phyloP scores from a whole-genome alignment of 2,888 invertebrate genomes.

The Hypercompe scribonia region DNA sequence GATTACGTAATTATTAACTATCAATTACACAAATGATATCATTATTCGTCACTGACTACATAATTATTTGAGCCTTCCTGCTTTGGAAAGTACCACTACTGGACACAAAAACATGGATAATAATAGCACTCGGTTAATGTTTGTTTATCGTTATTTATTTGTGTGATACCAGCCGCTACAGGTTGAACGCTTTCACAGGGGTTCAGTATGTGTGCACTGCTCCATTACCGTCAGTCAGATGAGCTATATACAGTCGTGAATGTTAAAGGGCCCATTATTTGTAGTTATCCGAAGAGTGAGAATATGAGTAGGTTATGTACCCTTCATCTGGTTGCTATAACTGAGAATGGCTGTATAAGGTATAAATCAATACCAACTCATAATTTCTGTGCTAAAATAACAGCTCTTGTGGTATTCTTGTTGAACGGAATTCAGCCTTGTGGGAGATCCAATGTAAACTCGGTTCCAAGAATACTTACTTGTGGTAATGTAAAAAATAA shows the following conservation, averaged over 20 bases:
- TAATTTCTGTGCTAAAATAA: not conserved
- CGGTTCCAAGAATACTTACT: not conserved
- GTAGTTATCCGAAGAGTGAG: not conserved
- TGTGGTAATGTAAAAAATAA: not conserved
- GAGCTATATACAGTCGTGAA: not conserved
- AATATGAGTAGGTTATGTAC: not conserved
- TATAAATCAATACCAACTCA: not conserved
- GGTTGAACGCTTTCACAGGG: not conserved
- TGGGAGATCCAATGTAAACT: not conserved
- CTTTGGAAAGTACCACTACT: not conserved
- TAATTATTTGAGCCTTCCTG: not conserved
- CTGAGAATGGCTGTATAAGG: no score
- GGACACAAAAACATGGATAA: not conserved
- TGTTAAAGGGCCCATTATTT: not conserved
- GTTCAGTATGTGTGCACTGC: not conserved
- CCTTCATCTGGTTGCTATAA: not conserved
- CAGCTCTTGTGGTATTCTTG: not conserved
- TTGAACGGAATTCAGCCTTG: not conserved
- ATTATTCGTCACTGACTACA: not conserved
- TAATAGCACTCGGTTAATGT: not conserved
- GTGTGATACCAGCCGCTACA: not conserved
- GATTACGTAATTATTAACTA: not conserved
- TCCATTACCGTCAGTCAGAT: not conserved
- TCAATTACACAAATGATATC: not conserved
- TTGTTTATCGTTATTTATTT: not conserved